Conservation (phyloP, 2,888 invertebrate genomes). For the Chironomus tentans region DNA sequence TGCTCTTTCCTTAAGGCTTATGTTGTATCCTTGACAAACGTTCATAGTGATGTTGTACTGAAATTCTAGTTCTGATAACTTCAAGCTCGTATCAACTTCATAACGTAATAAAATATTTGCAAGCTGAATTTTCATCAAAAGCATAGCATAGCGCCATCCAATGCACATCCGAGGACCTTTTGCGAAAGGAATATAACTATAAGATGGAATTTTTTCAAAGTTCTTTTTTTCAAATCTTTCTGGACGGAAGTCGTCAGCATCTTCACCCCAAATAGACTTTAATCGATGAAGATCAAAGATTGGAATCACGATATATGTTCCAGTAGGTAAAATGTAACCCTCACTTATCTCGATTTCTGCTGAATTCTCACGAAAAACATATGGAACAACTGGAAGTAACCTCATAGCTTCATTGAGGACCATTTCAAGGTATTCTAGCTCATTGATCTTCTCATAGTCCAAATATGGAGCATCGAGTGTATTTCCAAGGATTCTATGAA, state of each 20-base stretch:
- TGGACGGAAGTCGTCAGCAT: neutral
- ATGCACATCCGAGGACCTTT: constrained; percentile 8
- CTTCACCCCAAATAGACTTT: neutral
- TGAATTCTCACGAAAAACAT: neutral
- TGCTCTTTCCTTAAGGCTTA: neutral
- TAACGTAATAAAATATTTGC: neutral
- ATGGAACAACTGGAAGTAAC: neutral
- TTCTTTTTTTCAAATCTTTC: neutral
- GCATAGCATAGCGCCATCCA: neutral
- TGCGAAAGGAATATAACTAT: neutral
- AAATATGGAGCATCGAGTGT: neutral
- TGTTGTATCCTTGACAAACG: neutral
- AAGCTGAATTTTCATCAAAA: constrained; percentile 7
- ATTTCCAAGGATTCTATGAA: neutral
- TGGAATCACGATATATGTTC: neutral
- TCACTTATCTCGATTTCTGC: neutral
- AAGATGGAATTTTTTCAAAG: neutral
- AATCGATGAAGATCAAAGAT: neutral
- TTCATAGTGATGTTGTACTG: neutral
- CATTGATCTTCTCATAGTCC: neutral
- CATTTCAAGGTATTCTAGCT: neutral
- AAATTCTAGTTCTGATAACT: neutral
- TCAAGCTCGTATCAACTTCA: neutral
- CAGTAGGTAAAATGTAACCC: neutral
- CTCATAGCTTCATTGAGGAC: neutral